phyloP scores from a whole-genome alignment of 1,140 invertebrate species.

The Nilaparvata lugens region DNA sequence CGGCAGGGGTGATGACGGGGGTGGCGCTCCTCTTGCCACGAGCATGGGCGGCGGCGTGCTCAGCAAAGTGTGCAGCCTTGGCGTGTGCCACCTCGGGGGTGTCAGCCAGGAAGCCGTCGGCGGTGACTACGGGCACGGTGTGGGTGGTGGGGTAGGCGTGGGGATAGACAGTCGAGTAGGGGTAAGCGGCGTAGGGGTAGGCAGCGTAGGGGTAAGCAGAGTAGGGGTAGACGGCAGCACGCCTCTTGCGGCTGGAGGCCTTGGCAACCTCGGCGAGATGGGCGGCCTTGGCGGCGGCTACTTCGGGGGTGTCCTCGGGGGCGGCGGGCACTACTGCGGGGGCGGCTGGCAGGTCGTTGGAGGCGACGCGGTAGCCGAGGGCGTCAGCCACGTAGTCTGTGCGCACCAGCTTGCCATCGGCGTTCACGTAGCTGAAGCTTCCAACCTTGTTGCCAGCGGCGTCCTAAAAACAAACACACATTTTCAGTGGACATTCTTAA shows the following conservation, averaged over 20 bases:
- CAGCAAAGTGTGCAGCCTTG: not conserved
- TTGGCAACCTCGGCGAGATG: slow-evolving; percentile 22
- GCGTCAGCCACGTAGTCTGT: slow-evolving; percentile 38
- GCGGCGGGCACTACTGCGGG: slow-evolving; percentile 5
- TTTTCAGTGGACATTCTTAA: not conserved
- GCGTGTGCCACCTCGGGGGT: not conserved
- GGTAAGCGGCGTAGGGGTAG: slow-evolving; percentile 9
- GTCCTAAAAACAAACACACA: slow-evolving; percentile 29
- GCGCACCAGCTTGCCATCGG: slow-evolving; percentile 29
- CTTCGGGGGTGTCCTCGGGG: slow-evolving; percentile 23
- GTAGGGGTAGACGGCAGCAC: not conserved
- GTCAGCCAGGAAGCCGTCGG: not conserved
- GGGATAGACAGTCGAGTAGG: not conserved
- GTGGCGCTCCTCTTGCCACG: not conserved
- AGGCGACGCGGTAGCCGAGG: slow-evolving; percentile 42
- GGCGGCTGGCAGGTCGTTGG: slow-evolving; percentile 38
- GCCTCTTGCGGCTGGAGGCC: slow-evolving; percentile 4
- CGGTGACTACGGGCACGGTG: not conserved
- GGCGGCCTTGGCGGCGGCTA: slow-evolving; percentile 27
- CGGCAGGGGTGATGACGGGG: too few relatives aligned
- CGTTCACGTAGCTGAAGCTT: slow-evolving; percentile 43
- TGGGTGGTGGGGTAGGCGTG: not conserved
- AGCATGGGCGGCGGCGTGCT: not conserved
- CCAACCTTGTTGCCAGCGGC: slow-evolving; percentile 42
- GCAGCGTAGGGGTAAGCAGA: slow-evolving; percentile 6